Percentiles rank a stretch among this genome's conserved stretches.
Evolutionary conservation across 2,113 vertebrate species (phyloP).

Genomic region (Channa maculata): DNA sequence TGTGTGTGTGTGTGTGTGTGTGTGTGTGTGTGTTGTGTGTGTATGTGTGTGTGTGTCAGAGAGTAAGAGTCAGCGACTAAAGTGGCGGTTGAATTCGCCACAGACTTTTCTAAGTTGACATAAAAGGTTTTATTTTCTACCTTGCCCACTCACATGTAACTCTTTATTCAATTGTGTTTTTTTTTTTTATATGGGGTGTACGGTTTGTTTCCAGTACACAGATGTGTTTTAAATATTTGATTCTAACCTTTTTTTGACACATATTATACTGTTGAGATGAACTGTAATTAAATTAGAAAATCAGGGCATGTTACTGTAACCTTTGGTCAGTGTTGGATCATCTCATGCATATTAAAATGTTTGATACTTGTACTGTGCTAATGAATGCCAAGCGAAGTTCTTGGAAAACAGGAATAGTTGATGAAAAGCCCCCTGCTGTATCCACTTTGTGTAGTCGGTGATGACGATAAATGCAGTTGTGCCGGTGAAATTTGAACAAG

Average conservation of each 20-base stretch:
- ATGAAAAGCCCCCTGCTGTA: slow-evolving; percentile 30
- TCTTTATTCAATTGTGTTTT: not conserved
- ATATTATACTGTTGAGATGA: slow-evolving; percentile 7
- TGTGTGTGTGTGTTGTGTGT: slow-evolving; percentile 21
- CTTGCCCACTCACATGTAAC: not conserved
- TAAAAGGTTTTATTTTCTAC: not conserved
- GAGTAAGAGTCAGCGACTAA: not conserved
- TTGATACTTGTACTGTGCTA: too few species aligned
- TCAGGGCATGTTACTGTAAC: too few species aligned
- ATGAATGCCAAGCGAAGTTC: too few species aligned
- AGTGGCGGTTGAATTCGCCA: slow-evolving; percentile 25
- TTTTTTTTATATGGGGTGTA: not conserved
- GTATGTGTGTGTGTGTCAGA: not conserved
- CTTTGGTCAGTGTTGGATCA: not conserved
- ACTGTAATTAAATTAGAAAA: slow-evolving; percentile 9
- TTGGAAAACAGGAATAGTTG: not conserved
- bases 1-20: slow-evolving; percentile 16
- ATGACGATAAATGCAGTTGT: slow-evolving; percentile 31
- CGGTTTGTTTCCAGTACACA: not conserved
- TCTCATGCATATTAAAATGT: slow-evolving; percentile 8
- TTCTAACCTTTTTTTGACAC: not conserved
- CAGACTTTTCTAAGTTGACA: slow-evolving; percentile 23
- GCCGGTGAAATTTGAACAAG: slow-evolving; percentile 32
- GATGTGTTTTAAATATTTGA: too few species aligned
- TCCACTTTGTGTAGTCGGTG: slow-evolving; percentile 7